Evolutionary conservation across 2,797 vertebrate genomes (phyloP), one percentile per base, ranked within the genome.

Genomic region (Lophotriccus pileatus): DNA sequence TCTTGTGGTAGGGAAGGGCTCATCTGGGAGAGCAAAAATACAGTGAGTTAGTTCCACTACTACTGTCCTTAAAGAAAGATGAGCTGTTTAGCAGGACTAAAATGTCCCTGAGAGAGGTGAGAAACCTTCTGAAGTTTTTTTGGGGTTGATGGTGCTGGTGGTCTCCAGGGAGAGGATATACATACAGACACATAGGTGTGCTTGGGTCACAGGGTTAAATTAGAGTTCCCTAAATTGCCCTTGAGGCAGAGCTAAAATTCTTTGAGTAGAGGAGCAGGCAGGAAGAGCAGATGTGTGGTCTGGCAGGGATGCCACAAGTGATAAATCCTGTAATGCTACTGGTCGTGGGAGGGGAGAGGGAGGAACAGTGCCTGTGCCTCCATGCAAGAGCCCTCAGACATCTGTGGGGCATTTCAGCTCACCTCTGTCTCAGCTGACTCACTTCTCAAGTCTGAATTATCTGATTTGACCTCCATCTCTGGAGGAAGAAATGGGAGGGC

Each of bases 291-390:
- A 12, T 22, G 58, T 52, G 84, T 70, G 84, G 16, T 49, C 80
- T 83, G 76, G 49, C 67, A 85, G 49, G 58, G 58, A 34, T 52
- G 19, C 8, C 21, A 21, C 49, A 53, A 62, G 39, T 27, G 10
- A 16, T 12, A 75, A 80, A 34, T 10, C 10, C 25, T 2, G 1
- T 20, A 46, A 39, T 53, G 46, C 34, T 93, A 56, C 60, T 49
- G 59, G 41, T 22, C 9, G 0, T 20, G 46, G 59, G 36, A 76
- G 23, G 6, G 21, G 14, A 34, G 36, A 66, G 25, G 17, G 20
- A 44, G 36, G 23, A 73, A 8, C 0, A 0, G 10, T 27, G 55
- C 53, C 36, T 18, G 14, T 55, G 12, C 49, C 32, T 47, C 47
- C 2, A 1, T 12, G 32, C 27, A 53, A 78, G 47, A 73, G 37